A percentile compares a stretch with the other conserved stretches of the same genome.
These are phyloP conservation scores for Notarius quadriscutis DNA, from an alignment of 2,113 vertebrate genomes.

Conservation along the genomic window DNA sequence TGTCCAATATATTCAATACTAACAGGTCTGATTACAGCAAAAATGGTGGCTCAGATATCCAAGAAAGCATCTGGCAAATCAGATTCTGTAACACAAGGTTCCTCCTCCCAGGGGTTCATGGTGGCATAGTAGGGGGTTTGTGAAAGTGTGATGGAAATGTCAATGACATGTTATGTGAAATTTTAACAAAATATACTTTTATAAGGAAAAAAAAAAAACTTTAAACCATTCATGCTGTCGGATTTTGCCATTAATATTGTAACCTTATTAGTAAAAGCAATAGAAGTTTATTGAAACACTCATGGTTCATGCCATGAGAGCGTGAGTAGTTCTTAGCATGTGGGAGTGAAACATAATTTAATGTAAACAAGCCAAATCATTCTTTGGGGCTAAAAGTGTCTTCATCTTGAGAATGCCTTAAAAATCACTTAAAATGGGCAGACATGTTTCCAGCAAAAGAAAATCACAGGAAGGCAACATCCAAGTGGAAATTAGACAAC, in stretches of 20 bases:
- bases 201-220: background rate
- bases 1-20: too few relatives aligned
- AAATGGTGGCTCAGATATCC: too few relatives aligned
- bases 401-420: background rate
- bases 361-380: background rate
- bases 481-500: too few relatives aligned
- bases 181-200: too few relatives aligned
- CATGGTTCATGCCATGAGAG: background rate
- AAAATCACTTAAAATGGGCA: background rate
- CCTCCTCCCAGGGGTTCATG: background rate
- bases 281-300: background rate
- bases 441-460: background rate
- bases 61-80: too few relatives aligned
- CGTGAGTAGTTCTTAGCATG: background rate
- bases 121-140: too few relatives aligned
- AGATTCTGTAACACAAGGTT: too few relatives aligned
- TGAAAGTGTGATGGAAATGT: too few relatives aligned
- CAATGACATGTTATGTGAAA: too few relatives aligned
- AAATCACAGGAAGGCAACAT: background rate
- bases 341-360: background rate
- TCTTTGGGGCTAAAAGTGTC: background rate
- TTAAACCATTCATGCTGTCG: background rate
- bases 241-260: background rate
- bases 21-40: too few relatives aligned
- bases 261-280: background rate